phyloP scores from a whole-genome alignment of 2,113 vertebrate genomes.

The Chunga burmeisteri region DNA sequence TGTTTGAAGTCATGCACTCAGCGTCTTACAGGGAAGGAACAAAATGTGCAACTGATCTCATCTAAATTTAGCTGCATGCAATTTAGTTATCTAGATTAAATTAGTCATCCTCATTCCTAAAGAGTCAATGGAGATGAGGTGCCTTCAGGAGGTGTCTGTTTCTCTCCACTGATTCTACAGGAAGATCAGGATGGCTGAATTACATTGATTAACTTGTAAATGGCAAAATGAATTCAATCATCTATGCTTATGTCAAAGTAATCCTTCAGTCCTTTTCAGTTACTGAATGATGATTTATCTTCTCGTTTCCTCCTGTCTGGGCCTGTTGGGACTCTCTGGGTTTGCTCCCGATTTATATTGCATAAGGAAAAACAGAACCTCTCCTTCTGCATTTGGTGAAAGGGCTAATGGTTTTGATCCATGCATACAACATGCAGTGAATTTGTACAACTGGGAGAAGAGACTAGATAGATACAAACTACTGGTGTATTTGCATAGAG shows the following conservation, averaged over 20 bases:
- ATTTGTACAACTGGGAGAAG: background rate
- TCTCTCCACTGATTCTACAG: background rate
- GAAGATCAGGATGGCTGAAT: background rate
- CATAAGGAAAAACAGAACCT: background rate
- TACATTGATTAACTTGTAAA: background rate
- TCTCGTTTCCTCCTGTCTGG: background rate
- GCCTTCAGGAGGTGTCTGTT: background rate
- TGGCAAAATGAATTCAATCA: background rate
- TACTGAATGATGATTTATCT: background rate
- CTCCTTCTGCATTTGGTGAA: background rate
- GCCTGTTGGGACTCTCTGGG: background rate
- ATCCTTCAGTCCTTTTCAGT: background rate
- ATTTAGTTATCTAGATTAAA: constrained; percentile 4
- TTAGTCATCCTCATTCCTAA: background rate
- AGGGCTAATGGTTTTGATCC: background rate
- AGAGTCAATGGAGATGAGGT: background rate
- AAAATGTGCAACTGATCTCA: background rate
- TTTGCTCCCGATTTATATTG: background rate
- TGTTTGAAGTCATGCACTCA: background rate
- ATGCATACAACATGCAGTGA: background rate
- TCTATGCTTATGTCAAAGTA: background rate
- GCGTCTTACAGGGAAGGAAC: background rate
- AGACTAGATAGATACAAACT: background rate
- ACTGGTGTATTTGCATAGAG: background rate
- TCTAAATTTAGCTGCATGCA: background rate